A percentile compares a stretch with the other conserved stretches of the same genome.
phyloP scores from a whole-genome alignment of 2,888 invertebrate genomes.

The Coecobrya sp. region DNA sequence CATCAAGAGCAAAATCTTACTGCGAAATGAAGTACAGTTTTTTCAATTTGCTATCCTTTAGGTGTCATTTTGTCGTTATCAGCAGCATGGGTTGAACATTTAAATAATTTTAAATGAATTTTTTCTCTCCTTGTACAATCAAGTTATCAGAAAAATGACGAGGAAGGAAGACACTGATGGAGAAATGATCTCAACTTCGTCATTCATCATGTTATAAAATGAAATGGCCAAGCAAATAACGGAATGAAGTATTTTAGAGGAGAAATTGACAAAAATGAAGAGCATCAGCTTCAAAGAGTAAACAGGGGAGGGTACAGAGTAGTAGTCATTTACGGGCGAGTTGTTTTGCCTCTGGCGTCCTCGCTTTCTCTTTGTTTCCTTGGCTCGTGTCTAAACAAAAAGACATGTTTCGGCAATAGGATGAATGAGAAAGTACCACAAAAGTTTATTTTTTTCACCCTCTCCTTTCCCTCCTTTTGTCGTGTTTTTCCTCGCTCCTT shows the following conservation, averaged over 20 bases:
- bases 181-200: not conserved
- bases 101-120: not conserved
- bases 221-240: not conserved
- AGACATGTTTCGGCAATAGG: constrained; percentile 21
- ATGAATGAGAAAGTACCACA: constrained; percentile 18
- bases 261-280: not conserved
- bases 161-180: not conserved
- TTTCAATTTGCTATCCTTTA: not conserved
- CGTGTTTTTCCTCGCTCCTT: not conserved
- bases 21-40: not conserved
- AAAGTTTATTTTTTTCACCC: constrained; percentile 50
- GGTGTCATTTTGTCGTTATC: not conserved
- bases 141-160: not conserved
- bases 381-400: constrained; percentile 30
- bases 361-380: constrained; percentile 34
- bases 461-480: not conserved
- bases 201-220: too few relatives aligned
- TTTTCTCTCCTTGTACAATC: not conserved
- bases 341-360: constrained; percentile 39
- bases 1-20: not conserved
- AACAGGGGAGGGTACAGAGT: not conserved
- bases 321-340: not conserved
- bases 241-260: not conserved
- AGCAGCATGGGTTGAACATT: not conserved
- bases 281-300: not conserved